A percentile compares a stretch with the other conserved stretches of the same genome.
phyloP scores from a whole-genome alignment of 2,113 vertebrate species.

The Saccopteryx leptura region DNA sequence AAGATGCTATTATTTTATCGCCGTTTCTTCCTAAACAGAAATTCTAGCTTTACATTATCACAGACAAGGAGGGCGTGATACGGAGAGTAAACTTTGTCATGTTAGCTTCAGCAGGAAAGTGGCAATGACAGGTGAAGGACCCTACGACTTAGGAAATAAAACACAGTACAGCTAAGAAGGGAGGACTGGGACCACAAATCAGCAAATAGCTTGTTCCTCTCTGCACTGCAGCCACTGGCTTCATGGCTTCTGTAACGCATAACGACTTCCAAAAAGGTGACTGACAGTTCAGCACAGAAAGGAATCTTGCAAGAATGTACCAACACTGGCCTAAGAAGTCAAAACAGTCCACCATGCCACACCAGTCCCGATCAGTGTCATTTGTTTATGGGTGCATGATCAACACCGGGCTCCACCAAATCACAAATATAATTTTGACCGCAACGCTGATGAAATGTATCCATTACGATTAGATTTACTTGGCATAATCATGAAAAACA shows the following conservation, averaged over 20 bases:
- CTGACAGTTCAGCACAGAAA: background rate
- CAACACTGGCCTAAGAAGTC: background rate
- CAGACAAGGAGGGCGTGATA: too few species aligned
- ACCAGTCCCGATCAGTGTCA: background rate
- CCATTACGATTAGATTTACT: constrained; percentile 47
- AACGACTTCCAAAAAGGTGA: background rate
- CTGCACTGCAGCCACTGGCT: accelerated
- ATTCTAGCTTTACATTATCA: background rate
- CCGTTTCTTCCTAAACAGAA: background rate
- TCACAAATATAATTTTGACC: background rate
- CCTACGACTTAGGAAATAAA: background rate
- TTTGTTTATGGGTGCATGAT: background rate
- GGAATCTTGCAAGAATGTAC: background rate
- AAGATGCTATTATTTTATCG: too few species aligned
- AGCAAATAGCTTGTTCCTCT: accelerated
- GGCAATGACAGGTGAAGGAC: background rate
- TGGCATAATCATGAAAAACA: background rate
- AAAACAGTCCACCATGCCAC: background rate
- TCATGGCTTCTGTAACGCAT: accelerated
- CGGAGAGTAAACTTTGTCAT: accelerated
- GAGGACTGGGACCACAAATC: background rate
- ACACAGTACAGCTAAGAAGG: accelerated
- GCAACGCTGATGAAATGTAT: background rate
- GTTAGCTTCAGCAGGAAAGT: background rate
- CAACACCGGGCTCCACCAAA: background rate